Evolutionary conservation across 2,113 vertebrate genomes (phyloP).

Genomic region (Amia ocellicauda): DNA sequence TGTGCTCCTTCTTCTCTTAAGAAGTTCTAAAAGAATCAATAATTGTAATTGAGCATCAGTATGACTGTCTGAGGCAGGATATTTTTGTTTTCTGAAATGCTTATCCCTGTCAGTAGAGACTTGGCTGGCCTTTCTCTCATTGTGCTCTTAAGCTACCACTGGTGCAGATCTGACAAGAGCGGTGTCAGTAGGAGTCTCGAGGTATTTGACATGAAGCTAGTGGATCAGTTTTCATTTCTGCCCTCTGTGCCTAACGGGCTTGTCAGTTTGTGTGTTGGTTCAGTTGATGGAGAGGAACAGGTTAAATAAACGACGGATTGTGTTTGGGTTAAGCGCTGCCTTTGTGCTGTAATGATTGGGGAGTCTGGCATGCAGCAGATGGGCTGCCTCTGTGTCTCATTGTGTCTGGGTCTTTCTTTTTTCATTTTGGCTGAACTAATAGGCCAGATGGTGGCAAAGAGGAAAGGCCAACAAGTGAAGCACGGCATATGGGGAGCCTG

Average conservation of each 20-base stretch:
- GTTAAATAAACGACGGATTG: constrained; percentile 83
- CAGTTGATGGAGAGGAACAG: constrained; percentile 78
- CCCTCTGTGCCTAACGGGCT: constrained; percentile 47
- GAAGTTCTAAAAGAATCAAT: too few species aligned
- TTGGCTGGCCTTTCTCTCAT: constrained; percentile 38
- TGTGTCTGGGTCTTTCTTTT: constrained; percentile 67
- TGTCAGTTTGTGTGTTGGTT: constrained; percentile 23
- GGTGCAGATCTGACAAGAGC: constrained; percentile 27
- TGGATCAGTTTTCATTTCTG: constrained; percentile 35
- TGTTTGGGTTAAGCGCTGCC: constrained; percentile 90
- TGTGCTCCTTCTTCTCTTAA: too few species aligned
- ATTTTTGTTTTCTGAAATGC: constrained; percentile 30
- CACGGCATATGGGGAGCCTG: constrained; percentile 97
- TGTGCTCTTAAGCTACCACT: not conserved
- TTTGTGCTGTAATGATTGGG: constrained; percentile 80
- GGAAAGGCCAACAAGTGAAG: constrained; percentile 90
- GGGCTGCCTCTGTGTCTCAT: constrained; percentile 69
- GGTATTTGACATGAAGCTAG: constrained; percentile 8
- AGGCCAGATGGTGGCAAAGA: constrained; percentile 92
- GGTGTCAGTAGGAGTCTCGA: constrained; percentile 1
- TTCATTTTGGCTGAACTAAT: constrained; percentile 81
- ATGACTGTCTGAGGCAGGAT: constrained; percentile 26
- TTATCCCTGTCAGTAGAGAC: constrained; percentile 31
- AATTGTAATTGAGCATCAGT: constrained; percentile 24
- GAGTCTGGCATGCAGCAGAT: constrained; percentile 84